phyloP scores from a whole-genome alignment of 2,888 invertebrate genomes.

The Zhuqinia jingwanae region DNA sequence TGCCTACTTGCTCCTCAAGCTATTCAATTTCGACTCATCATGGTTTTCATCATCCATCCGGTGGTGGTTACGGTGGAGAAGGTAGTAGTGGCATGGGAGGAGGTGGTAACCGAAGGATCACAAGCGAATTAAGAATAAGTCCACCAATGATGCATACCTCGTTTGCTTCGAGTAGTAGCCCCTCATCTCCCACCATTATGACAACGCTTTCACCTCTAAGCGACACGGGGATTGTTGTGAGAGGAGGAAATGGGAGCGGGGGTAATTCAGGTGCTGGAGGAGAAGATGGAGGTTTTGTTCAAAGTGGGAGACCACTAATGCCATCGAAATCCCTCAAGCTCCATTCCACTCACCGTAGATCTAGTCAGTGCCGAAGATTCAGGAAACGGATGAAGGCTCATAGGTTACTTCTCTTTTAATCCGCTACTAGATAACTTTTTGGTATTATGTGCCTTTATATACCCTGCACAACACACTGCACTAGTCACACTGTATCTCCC shows the following conservation, averaged over 20 bases:
- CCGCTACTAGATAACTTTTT: conserved; percentile 48
- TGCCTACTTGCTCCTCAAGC: conserved; percentile 31
- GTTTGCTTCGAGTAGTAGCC: conserved; percentile 4
- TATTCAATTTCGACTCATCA: neutral
- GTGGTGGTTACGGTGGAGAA: conserved; percentile 12
- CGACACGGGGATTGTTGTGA: conserved; percentile 48
- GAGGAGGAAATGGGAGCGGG: neutral
- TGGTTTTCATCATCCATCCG: conserved; percentile 34
- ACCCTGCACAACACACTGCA: neutral
- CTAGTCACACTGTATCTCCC: neutral
- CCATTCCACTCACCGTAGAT: conserved; percentile 64
- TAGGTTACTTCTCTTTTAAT: conserved; percentile 65
- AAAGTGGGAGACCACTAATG: conserved; percentile 63
- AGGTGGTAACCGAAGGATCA: conserved; percentile 21
- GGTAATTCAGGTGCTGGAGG: neutral
- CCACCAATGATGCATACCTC: conserved; percentile 8
- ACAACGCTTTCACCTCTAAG: conserved; percentile 53
- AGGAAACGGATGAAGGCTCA: conserved; percentile 71
- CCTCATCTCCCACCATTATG: conserved; percentile 53
- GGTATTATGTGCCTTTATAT: too few relatives aligned
- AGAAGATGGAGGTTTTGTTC: conserved; percentile 50
- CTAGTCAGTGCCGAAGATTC: conserved; percentile 63
- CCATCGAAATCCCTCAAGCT: conserved; percentile 71
- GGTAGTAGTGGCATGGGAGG: too few relatives aligned
- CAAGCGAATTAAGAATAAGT: conserved; percentile 53